Evolutionary conservation across 1,140 invertebrate species (phyloP).

Genomic region (Cephus cinctus): DNA sequence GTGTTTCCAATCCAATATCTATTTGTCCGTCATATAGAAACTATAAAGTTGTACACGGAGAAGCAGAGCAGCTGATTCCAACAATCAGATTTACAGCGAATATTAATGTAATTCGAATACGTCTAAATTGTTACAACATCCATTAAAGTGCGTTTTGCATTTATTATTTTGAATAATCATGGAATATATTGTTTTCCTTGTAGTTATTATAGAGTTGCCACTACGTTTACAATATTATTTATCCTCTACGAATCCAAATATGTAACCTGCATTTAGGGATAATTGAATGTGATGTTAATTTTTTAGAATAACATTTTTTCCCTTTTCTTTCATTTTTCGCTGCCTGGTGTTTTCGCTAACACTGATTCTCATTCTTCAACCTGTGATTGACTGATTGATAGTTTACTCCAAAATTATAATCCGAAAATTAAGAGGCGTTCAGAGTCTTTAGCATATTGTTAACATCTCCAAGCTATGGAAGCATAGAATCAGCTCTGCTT

Average conservation of each 20-base stretch:
- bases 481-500: conserved; percentile 43
- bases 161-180: conserved; percentile 48
- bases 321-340: conserved; percentile 19
- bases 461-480: conserved; percentile 14
- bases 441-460: not conserved
- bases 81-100: conserved; percentile 39
- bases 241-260: conserved; percentile 45
- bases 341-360: conserved; percentile 39
- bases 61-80: not conserved
- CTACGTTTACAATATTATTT: conserved; percentile 45
- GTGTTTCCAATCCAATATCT: not conserved
- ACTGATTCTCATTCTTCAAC: conserved; percentile 36
- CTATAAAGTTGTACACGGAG: not conserved
- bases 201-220: conserved; percentile 47
- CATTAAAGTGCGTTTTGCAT: conserved; percentile 47
- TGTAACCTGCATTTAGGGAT: conserved; percentile 22
- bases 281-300: conserved; percentile 26
- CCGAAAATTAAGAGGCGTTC: not conserved
- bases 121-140: conserved; percentile 48
- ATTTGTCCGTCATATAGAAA: not conserved
- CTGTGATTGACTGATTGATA: no score
- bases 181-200: conserved; percentile 41
- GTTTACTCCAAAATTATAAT: not conserved
- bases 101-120: conserved; percentile 43
- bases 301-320: conserved; percentile 28